Conservation (phyloP, 2,113 vertebrate genomes). For the Apteryx mantelli region DNA sequence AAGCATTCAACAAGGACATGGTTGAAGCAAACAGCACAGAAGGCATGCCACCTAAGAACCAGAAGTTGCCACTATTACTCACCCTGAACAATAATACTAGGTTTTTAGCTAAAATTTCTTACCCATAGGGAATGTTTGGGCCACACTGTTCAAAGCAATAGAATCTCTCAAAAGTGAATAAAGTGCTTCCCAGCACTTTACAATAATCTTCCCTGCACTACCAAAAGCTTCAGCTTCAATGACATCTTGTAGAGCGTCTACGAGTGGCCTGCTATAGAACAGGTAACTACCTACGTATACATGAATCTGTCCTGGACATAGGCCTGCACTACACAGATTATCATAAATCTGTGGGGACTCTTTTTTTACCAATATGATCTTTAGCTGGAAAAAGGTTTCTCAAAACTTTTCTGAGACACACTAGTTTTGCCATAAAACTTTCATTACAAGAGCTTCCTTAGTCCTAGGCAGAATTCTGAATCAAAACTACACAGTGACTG, state of each 20-base stretch:
- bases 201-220: neutral
- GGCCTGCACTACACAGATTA: rapidly evolving
- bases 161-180: neutral
- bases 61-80: neutral
- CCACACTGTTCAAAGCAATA: rapidly evolving
- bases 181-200: neutral
- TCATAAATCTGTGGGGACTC: neutral
- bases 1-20: neutral
- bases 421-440: neutral
- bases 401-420: neutral
- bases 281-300: neutral
- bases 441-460: neutral
- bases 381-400: neutral
- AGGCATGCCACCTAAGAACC: neutral
- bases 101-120: neutral
- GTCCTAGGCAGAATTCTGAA: neutral
- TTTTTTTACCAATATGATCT: neutral
- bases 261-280: neutral
- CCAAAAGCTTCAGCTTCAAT: neutral
- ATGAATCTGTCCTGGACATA: neutral
- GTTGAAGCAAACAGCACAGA: neutral
- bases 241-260: neutral
- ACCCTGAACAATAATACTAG: neutral
- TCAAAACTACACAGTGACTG: neutral
- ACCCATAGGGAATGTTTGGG: neutral